Percentiles rank a stretch among this genome's conserved stretches.
phyloP scores from a whole-genome alignment of 1,140 invertebrate genomes.

The Orchestia grillus region DNA sequence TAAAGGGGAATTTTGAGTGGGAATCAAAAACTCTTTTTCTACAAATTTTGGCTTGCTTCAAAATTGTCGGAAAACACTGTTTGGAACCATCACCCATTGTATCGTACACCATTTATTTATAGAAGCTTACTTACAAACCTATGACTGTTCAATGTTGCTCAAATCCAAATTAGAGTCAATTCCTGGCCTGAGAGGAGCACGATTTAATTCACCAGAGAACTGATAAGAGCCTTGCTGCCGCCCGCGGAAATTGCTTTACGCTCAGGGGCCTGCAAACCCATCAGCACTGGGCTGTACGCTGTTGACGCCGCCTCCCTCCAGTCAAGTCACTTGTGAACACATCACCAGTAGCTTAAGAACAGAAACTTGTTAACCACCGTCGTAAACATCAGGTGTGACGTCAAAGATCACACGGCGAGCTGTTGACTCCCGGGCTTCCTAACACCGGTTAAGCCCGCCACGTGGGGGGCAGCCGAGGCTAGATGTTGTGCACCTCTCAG shows the following conservation, averaged over 20 bases:
- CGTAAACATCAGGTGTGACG: not conserved
- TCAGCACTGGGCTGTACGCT: not conserved
- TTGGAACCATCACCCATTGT: no score
- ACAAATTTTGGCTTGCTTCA: no score
- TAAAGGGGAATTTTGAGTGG: no score
- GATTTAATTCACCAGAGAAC: not conserved
- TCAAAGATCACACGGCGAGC: not conserved
- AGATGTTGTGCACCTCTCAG: not conserved
- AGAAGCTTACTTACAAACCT: not conserved
- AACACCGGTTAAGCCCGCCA: not conserved
- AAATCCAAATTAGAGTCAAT: not conserved
- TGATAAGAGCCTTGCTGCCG: not conserved
- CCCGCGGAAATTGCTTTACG: not conserved
- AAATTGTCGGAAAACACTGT: no score
- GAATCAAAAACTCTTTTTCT: no score
- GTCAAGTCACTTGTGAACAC: not conserved
- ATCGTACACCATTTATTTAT: no score
- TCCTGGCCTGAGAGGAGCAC: not conserved
- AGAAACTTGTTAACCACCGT: not conserved
- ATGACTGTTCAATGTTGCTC: not conserved
- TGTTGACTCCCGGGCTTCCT: not conserved
- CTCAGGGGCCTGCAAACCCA: not conserved
- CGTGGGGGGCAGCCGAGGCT: not conserved
- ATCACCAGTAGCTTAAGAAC: not conserved
- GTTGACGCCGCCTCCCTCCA: not conserved